Evolutionary conservation across 2,888 invertebrate species (phyloP), one percentile per base, ranked within the genome.

Genomic region (Erynnis tages): DNA sequence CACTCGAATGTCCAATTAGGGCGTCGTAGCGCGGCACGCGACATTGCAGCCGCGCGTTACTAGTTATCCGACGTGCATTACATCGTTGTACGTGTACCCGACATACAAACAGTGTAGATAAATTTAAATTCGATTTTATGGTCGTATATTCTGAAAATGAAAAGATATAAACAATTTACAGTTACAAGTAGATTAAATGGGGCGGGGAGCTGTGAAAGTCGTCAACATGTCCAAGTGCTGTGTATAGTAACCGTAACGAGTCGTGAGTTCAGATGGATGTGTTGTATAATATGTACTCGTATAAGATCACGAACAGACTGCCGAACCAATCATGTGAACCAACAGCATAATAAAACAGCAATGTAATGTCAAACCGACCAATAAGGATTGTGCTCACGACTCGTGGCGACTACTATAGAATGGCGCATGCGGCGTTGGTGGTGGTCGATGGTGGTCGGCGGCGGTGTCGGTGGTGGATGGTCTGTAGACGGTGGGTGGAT

Each of bases 401-500:
- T n/a, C n/a, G n/a, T n/a, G n/a, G n/a, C n/a, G n/a, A n/a, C n/a
- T n/a, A n/a, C n/a, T n/a, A n/a, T n/a, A n/a, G 38, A 17, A 34
- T 34, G 34, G 27, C 17, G 41, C 41, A 32, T 44, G 45, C 45
- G 23, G 14, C 16, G 23, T 14, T 34, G 16, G 13, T 34, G 16
- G n/a, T n/a, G n/a, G n/a, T n/a, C 16, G 23, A 16, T 34, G 16
- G 13, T 34, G 16, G n/a, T n/a, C n/a, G n/a, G n/a, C n/a, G n/a
- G 34, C 11, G 2, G 13, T 30, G 30, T 11, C 30, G 6, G 13
- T 30, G 30, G 13, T 30, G 30, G 11, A 10, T 17, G 30, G 17
- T 8, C 5, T 34, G 23, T 5, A n/a, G n/a, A n/a, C 34, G 27
- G 35, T 11, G 8, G 5, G 7, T 10, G 23, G 66, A 80, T 82